phyloP scores from a whole-genome alignment of 2,888 invertebrate genomes.

The Gisinianus flammeolus region DNA sequence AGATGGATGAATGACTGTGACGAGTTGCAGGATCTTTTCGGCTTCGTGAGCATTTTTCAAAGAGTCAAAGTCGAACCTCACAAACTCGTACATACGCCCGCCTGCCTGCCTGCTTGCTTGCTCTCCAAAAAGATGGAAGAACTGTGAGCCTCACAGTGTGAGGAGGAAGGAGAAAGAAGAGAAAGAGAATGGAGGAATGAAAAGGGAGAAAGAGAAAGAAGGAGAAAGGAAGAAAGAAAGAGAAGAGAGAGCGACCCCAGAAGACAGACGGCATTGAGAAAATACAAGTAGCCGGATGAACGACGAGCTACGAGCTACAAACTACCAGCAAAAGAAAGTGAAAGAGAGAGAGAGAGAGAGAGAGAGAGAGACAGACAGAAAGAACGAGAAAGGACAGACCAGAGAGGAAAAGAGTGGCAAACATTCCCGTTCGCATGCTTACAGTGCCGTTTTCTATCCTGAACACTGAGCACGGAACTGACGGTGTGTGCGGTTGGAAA shows the following conservation, averaged over 20 bases:
- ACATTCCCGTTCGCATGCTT: constrained; percentile 18
- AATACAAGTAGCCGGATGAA: no score
- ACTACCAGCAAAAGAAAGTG: no score
- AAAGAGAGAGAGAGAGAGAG: constrained; percentile 14
- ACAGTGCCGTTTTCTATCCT: constrained; percentile 24
- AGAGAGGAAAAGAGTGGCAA: constrained; percentile 24
- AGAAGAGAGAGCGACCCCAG: not conserved
- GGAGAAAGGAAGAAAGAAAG: constrained; percentile 36
- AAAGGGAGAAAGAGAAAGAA: constrained; percentile 19
- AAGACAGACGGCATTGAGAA: constrained; percentile 3
- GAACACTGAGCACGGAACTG: not conserved
- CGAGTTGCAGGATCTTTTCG: constrained; percentile 29
- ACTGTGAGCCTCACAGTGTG: no score
- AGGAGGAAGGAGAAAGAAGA: constrained; percentile 1
- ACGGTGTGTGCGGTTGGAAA: constrained; percentile 15
- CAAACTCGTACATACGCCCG: no score
- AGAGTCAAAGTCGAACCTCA: not conserved
- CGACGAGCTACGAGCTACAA: no score
- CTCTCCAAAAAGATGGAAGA: no score
- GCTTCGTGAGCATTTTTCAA: constrained; percentile 34
- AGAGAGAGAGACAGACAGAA: constrained; percentile 8
- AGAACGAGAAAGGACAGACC: no score
- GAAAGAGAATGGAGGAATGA: not conserved
- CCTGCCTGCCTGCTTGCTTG: no score
- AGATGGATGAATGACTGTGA: constrained; percentile 34